phyloP scores from a whole-genome alignment of 2,888 invertebrate genomes.

The Pristionchus arcanus region DNA sequence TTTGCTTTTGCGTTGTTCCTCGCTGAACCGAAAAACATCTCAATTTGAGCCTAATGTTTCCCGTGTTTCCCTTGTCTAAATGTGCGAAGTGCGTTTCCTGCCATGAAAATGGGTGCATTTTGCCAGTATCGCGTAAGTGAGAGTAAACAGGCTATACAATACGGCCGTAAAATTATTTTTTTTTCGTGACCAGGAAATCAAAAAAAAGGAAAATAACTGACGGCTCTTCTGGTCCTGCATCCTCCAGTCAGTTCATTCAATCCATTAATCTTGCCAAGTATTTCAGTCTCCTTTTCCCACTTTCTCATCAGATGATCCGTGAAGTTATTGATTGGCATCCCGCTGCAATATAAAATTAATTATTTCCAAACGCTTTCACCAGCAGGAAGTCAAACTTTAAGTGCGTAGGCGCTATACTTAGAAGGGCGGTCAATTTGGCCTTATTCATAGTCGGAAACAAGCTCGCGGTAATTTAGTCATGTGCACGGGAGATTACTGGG shows the following conservation, averaged over 20 bases:
- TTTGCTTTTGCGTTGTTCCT: too few species aligned
- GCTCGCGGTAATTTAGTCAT: slow-evolving; percentile 19
- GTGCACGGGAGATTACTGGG: slow-evolving; percentile 2
- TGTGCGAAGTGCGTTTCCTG: too few species aligned
- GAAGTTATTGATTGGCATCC: neutral
- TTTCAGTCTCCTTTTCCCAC: neutral
- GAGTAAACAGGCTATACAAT: too few species aligned
- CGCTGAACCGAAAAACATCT: too few species aligned
- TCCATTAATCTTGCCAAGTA: neutral
- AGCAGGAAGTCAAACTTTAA: neutral
- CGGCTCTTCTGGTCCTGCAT: neutral
- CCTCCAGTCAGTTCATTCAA: too few species aligned
- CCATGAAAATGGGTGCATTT: too few species aligned
- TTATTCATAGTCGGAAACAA: neutral
- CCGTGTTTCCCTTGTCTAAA: too few species aligned
- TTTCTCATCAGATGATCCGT: neutral
- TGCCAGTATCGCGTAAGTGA: too few species aligned
- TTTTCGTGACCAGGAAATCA: too few species aligned
- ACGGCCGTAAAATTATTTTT: too few species aligned
- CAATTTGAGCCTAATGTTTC: too few species aligned
- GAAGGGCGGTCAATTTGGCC: neutral
- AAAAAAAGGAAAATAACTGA: neutral
- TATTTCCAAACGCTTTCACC: neutral
- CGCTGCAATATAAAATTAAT: neutral
- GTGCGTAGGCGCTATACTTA: neutral